Evolutionary conservation across 2,888 invertebrate species (phyloP), one percentile per base, ranked within the genome.

Genomic region (Anthrax anthrax): DNA sequence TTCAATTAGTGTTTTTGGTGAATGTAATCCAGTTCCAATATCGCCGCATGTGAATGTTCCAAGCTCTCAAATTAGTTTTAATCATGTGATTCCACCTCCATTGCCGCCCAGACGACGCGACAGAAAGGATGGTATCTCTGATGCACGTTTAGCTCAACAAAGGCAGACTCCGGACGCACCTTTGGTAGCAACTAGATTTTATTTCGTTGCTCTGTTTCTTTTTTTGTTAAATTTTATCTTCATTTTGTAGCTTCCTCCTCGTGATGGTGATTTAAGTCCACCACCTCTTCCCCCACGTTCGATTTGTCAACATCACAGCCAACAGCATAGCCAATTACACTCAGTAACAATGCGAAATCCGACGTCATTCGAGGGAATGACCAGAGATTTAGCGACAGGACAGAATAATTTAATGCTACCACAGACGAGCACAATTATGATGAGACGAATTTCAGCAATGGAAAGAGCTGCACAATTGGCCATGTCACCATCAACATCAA

Each of bases 161-260:
- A 73, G 74, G 55, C 80, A 78, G 65, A 77, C 77, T 45, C 78
- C 76, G 47, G 79, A 78, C 60, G 80, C 81, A 44, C 81, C 82
- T n/a, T 62, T 59, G 50, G 67, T 68, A 57, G 59, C 54, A 51
- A 4, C 16, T n/a, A n/a, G 29, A 23, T n/a, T 32, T 18, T 37
- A 18, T 37, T 37, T 17, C 6, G 1, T 19, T 43, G 23, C 36
- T n/a, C 23, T 41, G 10, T 41, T 19, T 39, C 14, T 40, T 32
- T 14, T 34, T n/a, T 38, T 18, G 10, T 8, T 38, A 17, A 2
- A 13, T 42, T 18, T 23, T 23, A 23, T 23, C 5, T 23, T n/a
- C n/a, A n/a, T 10, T 18, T 52, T 47, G 2, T 42, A 67, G 69
- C 70, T 81, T 58, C 83, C 81, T 43, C 81, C 80, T 9, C 71